Conservation (phyloP, 2,888 invertebrate genomes). For the Platycheirus rosarum region DNA sequence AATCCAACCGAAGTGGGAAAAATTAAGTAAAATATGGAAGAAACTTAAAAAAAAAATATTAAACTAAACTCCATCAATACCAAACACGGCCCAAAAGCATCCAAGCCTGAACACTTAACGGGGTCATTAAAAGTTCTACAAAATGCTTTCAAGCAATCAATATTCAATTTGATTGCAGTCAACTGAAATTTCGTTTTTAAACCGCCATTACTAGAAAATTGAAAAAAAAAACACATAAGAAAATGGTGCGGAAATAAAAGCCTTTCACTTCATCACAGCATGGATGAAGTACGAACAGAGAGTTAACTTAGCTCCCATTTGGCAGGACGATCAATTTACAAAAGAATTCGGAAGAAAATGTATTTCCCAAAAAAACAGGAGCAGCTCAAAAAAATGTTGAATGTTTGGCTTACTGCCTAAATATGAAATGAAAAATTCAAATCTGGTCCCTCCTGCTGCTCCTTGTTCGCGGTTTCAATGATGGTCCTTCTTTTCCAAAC, state of each 20-base stretch:
- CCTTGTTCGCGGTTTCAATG: conserved; percentile 9
- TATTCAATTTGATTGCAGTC: conserved; percentile 48
- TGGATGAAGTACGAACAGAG: conserved; percentile 23
- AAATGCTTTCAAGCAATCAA: conserved; percentile 20
- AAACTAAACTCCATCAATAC: no score
- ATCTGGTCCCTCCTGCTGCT: conserved; percentile 49
- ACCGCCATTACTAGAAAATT: not conserved
- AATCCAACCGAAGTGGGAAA: no score
- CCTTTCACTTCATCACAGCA: conserved; percentile 57
- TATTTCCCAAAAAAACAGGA: conserved; percentile 23
- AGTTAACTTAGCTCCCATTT: conserved; percentile 64
- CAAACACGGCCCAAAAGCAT: no score
- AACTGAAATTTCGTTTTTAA: conserved; percentile 22
- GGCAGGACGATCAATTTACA: conserved; percentile 64
- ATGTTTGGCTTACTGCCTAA: conserved; percentile 71
- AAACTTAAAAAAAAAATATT: no score
- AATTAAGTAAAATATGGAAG: no score
- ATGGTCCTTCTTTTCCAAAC: conserved; percentile 25
- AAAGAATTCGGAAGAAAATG: conserved; percentile 52
- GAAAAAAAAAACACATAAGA: not conserved
- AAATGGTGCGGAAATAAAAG: conserved; percentile 30
- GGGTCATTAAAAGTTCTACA: conserved; percentile 19
- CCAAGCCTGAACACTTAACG: not conserved
- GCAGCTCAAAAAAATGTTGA: conserved; percentile 29
- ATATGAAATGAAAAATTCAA: conserved; percentile 73